Evolutionary conservation across 2,888 invertebrate genomes (phyloP).

Genomic region (Stictocephala bisonia): DNA sequence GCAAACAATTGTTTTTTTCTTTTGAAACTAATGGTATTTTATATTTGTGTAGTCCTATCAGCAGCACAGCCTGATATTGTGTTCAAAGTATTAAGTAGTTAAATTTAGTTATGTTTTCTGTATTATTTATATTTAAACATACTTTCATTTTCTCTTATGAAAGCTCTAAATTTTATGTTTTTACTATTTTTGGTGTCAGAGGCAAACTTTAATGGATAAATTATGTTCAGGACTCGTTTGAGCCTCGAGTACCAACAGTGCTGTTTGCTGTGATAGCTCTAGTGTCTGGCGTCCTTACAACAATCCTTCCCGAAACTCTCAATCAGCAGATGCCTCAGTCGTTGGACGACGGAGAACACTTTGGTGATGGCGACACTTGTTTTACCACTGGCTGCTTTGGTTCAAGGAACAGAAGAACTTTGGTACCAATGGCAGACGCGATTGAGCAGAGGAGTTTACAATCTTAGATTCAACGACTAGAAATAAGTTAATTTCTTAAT

Average conservation of each 20-base stretch:
- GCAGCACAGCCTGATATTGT: too few relatives aligned
- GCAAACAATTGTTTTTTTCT: too few relatives aligned
- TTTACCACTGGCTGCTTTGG: conserved; percentile 71
- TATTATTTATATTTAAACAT: too few relatives aligned
- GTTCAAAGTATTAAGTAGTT: too few relatives aligned
- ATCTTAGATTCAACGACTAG: too few relatives aligned
- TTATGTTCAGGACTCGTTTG: conserved; percentile 72
- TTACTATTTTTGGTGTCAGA: too few relatives aligned
- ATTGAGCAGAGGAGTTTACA: too few relatives aligned
- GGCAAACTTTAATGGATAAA: not conserved
- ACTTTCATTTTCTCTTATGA: not conserved
- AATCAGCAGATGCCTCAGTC: conserved; percentile 87
- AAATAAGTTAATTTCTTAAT: too few relatives aligned
- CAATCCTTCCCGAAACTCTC: conserved; percentile 84
- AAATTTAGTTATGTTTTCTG: too few relatives aligned
- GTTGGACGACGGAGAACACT: conserved; percentile 83
- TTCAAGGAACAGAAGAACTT: conserved; percentile 40
- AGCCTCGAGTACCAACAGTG: conserved; percentile 81
- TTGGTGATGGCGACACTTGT: conserved; percentile 84
- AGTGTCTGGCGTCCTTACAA: conserved; percentile 77
- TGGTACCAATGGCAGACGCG: conserved; percentile 34
- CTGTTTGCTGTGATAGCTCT: conserved; percentile 81
- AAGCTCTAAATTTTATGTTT: conserved; percentile 10
- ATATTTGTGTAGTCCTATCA: too few relatives aligned
- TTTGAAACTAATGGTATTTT: too few relatives aligned